Base-by-base conservation (phyloP, 1,140 invertebrate genomes). In the Akabosia matsudoensis region DNA sequence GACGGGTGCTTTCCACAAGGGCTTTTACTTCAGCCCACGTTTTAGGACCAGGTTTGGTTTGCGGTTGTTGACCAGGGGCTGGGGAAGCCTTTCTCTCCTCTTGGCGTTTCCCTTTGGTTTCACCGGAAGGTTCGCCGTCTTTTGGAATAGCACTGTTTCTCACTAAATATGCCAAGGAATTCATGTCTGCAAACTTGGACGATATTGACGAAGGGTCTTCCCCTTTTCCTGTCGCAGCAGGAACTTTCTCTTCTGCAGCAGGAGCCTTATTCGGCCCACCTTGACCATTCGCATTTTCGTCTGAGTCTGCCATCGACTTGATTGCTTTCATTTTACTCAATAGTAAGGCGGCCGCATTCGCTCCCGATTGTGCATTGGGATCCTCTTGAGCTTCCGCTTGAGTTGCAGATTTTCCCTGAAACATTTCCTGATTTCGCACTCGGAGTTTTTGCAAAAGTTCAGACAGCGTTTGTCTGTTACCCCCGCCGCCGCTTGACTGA, bases 371-470 rank as follows among this genome's bases (percentile, higher is more conserved):
- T 45, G 37, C 37, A 45, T 45, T 7, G n/a, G n/a, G n/a, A n/a
- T n/a, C n/a, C n/a, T n/a, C n/a, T n/a, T n/a, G n/a, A n/a, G n/a
- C n/a, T n/a, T n/a, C n/a, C n/a, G n/a, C n/a, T 18, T 45, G 37
- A 45, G 37, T 10, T 18, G 37, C 37, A 7, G 18, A 45, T 45
- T 7, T 18, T 61, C 54, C 54, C n/a, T 61, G 54, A 22, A 10
- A 61, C 54, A 61, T 61, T 61, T 61, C 54, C n/a, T 61, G 54
- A 31, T 67, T 67, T 30, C 61, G 61, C 7, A 67, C 61, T 13
- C 61, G 61, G 24, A 67, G 28, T 67, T 67, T 67, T 31, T 67
- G 61, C 28, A 67, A 22, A 67, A 67, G 61, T 7, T 67, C 61
- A 13, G 61, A 67, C 24, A 67, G n/a, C 1, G 61, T 67, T 67